phyloP scores from a whole-genome alignment of 35 echinoderm and acorn worm genomes.

The Patiria miniata region DNA sequence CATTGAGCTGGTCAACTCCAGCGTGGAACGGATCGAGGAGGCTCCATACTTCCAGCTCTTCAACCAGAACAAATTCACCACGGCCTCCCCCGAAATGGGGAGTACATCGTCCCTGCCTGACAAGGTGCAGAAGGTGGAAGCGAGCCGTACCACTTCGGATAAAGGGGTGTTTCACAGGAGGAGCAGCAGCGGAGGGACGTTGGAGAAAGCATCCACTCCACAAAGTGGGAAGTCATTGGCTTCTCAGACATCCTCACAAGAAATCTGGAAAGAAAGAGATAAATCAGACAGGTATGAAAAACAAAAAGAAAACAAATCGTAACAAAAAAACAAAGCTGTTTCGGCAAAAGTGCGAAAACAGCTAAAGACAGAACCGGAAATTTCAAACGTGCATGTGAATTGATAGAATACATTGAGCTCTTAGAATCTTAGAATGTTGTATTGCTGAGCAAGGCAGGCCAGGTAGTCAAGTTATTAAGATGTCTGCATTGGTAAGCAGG shows the following conservation, averaged over 20 bases:
- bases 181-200: slow-evolving; percentile 19
- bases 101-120: slow-evolving; percentile 85
- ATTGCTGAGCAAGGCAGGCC: no score
- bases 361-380: no score
- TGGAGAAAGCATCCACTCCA: slow-evolving; percentile 1
- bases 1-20: slow-evolving; percentile 79
- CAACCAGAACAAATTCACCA: slow-evolving; percentile 47
- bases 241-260: slow-evolving; percentile 13
- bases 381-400: no score
- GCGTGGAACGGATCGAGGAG: slow-evolving; percentile 78
- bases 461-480: no score
- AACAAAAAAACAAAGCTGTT: no score
- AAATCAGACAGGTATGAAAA: slow-evolving; percentile 20
- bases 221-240: not conserved
- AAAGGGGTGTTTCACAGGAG: slow-evolving; percentile 19
- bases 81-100: slow-evolving; percentile 63
- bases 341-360: no score
- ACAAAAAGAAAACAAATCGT: not conserved
- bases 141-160: not conserved
- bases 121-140: slow-evolving; percentile 63
- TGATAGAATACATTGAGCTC: no score
- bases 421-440: no score
- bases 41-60: slow-evolving; percentile 88
- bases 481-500: no score
- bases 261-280: slow-evolving; percentile 22